A percentile compares a stretch with the other conserved stretches of the same genome.
These are phyloP conservation scores for Bolinopsis microptera DNA, from an alignment of 37 sponge, comb jelly and placozoan species.

Conservation along the genomic window DNA sequence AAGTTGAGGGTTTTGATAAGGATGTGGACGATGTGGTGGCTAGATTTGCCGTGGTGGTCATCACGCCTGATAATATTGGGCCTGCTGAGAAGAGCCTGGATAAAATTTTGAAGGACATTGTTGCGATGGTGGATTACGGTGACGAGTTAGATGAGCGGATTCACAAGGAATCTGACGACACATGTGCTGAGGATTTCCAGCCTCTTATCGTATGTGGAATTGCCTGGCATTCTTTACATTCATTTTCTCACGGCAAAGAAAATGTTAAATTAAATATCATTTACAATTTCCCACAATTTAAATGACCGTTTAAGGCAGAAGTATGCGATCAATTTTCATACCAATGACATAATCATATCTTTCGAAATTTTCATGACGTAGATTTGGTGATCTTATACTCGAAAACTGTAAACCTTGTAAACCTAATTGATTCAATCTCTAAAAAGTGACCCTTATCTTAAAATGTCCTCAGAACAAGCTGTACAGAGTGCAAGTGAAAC, in stretches of 20 bases:
- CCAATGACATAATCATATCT: neutral
- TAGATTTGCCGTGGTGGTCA: neutral
- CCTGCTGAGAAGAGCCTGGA: constrained; percentile 15
- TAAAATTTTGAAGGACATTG: neutral
- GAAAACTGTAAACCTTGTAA: neutral
- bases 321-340: neutral
- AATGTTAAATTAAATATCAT: too few species aligned
- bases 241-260: neutral
- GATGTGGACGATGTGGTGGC: neutral
- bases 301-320: neutral
- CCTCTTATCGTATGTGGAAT: neutral
- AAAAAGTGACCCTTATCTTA: too few species aligned
- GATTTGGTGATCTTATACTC: too few species aligned
- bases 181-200: neutral
- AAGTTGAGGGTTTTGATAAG: neutral
- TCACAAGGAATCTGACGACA: neutral
- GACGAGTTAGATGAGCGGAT: neutral
- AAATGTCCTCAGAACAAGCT: neutral
- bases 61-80: neutral
- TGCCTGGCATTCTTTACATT: too few species aligned
- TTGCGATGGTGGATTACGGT: neutral
- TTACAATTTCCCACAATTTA: neutral
- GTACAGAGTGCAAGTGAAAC: neutral
- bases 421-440: neutral
- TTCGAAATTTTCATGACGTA: neutral